Conservation (phyloP, 2,888 invertebrate genomes). For the Ptychoptera contaminata region DNA sequence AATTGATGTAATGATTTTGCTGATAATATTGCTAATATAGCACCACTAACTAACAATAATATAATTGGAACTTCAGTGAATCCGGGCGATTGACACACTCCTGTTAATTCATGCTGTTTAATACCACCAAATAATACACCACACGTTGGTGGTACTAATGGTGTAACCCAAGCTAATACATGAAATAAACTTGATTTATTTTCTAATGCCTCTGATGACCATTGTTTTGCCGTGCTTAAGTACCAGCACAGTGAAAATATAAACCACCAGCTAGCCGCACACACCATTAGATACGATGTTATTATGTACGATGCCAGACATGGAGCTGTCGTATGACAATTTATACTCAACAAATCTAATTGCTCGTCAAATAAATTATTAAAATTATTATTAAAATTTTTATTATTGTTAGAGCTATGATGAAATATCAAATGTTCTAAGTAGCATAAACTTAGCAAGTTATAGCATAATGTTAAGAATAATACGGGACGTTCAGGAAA, state of each 20-base stretch:
- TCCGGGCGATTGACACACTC: constrained; percentile 53
- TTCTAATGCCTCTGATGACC: constrained; percentile 85
- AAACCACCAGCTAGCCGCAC: constrained; percentile 75
- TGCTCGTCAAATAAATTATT: constrained; percentile 32
- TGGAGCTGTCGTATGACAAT: constrained; percentile 37
- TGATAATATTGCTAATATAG: constrained; percentile 27
- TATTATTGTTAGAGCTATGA: too few species aligned
- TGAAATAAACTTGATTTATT: constrained; percentile 74
- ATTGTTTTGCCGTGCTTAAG: constrained; percentile 77
- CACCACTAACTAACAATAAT: constrained; percentile 20
- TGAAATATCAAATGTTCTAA: constrained; percentile 45
- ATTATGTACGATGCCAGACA: constrained; percentile 62
- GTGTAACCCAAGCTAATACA: constrained; percentile 75
- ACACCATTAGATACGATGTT: constrained; percentile 63
- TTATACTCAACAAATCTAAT: constrained; percentile 10
- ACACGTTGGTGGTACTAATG: constrained; percentile 70
- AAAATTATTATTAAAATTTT: too few species aligned
- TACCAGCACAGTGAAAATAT: constrained; percentile 81
- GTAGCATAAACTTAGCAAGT: constrained; percentile 61
- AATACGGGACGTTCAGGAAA: constrained; percentile 88
- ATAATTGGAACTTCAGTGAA: constrained; percentile 28
- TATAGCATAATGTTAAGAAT: constrained; percentile 78
- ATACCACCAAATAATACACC: constrained; percentile 64
- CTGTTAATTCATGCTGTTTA: constrained; percentile 63
- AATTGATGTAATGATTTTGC: constrained; percentile 23